Conservation (phyloP, 2,113 vertebrate species). For the Albula glossodonta region DNA sequence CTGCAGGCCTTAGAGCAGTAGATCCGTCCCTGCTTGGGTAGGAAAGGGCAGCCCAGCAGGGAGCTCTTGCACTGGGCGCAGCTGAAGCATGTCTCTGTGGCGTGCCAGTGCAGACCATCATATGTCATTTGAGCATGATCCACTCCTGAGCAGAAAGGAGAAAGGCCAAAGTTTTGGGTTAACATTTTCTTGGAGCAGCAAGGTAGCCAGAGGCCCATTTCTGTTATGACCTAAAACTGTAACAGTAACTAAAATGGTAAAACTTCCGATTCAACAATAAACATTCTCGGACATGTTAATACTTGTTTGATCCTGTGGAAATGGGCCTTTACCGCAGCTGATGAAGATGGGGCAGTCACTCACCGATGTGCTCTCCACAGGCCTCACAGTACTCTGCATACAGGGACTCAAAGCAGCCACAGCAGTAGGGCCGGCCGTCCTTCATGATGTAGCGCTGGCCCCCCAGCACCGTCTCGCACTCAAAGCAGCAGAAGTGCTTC, state of each 20-base stretch:
- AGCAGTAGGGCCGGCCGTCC: conserved; percentile 91
- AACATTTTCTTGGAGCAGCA: neutral
- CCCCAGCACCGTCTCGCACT: conserved; percentile 88
- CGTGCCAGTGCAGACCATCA: conserved; percentile 95
- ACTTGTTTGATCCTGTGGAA: neutral
- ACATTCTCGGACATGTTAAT: too few species aligned
- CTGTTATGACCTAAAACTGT: too few species aligned
- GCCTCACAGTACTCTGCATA: conserved; percentile 96
- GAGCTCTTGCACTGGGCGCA: conserved; percentile 92
- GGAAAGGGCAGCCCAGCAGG: conserved; percentile 90
- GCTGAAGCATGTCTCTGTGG: conserved; percentile 91
- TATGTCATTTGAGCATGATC: conserved; percentile 99
- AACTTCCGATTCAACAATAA: too few species aligned
- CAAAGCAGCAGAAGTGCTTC: conserved; percentile 96
- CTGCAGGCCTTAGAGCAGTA: conserved; percentile 97
- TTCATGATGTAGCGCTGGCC: conserved; percentile 99
- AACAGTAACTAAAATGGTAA: too few species aligned
- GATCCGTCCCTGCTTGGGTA: conserved; percentile 90
- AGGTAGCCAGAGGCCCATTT: too few species aligned
- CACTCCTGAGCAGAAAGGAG: conserved; percentile 74
- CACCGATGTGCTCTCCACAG: conserved; percentile 94
- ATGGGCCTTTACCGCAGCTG: too few species aligned
- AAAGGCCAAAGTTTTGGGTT: neutral
- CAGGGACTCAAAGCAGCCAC: conserved; percentile 91
- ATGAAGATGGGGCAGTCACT: conserved; percentile 37